Base-by-base conservation (phyloP, 1,140 invertebrate species). In the Archivesica marissinica region DNA sequence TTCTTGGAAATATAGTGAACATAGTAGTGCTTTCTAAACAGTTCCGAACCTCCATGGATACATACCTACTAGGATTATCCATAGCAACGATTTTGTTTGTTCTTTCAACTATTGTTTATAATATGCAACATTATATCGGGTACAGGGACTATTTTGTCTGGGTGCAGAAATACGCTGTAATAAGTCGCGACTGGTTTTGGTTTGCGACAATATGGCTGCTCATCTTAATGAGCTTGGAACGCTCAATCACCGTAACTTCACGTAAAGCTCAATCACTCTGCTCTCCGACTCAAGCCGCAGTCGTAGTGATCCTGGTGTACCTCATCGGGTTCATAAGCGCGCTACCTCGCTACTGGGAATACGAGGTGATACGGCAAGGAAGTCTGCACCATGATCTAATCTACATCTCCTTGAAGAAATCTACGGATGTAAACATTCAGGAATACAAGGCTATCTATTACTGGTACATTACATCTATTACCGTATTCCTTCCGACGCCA, bases 321-420 rank as follows among this genome's bases (percentile, higher is more conserved):
- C 81, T 87, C 35, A 90, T 93, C 9, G 92, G 91, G 9, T 75
- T 91, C 41, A 89, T 92, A 64, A 93, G 92, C 84, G 87, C 92
- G 6, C 74, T 93, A 35, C 93, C 93, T 25, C 88, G 90, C n/a
- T 91, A 91, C 81, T 93, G 93, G 93, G 91, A 92, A 61, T 93
- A 92, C 78, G 81, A 90, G 2, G 72, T 85, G 6, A 25, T 52
- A 9, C 59, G 70, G 30, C 61, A 77, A 23, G 82, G 82, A 6
- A 85, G 82, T 35, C 23, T 85, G 11, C 23, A 50, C 28, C 82
- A 68, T 41, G 72, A 68, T 13, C 38, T 64, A 44, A 77, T 56
- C 20, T 85, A 50, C 23, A 77, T 88, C 23, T 66, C 90, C 2
- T 78, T 90, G 15, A 72, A 87, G 28, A 90, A 89, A 66, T 90